Evolutionary conservation across 2,113 vertebrate species (phyloP).

Genomic region (Gopherus evgoodei): DNA sequence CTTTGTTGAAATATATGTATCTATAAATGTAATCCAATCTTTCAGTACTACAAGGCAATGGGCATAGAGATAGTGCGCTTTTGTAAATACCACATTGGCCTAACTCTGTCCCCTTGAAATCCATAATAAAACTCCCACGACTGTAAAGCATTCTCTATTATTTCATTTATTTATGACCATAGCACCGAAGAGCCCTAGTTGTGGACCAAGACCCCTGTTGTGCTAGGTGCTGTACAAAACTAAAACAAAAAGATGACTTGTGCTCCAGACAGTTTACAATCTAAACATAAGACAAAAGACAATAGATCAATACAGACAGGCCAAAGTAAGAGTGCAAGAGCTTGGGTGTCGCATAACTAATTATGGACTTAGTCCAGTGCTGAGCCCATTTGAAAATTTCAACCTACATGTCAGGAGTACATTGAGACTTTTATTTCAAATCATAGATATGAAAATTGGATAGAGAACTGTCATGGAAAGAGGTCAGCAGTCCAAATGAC

Average conservation of each 20-base stretch:
- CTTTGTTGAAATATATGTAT: neutral
- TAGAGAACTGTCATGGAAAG: neutral
- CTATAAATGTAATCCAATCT: neutral
- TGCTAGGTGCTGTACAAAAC: no score
- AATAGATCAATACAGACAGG: no score
- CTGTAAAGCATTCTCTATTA: neutral
- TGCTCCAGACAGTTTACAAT: no score
- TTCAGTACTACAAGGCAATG: neutral
- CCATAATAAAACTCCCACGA: neutral
- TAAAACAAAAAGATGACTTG: no score
- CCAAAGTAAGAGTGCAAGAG: no score
- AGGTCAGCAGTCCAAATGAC: fast-evolving
- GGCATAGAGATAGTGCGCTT: neutral
- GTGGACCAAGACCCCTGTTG: no score
- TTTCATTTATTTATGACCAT: neutral
- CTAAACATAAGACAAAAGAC: no score
- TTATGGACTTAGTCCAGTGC: neutral
- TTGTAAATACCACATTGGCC: neutral
- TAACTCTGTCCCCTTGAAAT: neutral
- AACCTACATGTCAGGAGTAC: no score
- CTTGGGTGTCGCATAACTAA: no score
- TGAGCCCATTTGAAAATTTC: no score
- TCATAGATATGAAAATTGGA: neutral
- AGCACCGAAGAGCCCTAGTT: neutral
- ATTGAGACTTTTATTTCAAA: neutral